These are phyloP conservation scores for Leptopilina syphax DNA, from an alignment of 2,888 invertebrate genomes.

Conservation along the genomic window DNA sequence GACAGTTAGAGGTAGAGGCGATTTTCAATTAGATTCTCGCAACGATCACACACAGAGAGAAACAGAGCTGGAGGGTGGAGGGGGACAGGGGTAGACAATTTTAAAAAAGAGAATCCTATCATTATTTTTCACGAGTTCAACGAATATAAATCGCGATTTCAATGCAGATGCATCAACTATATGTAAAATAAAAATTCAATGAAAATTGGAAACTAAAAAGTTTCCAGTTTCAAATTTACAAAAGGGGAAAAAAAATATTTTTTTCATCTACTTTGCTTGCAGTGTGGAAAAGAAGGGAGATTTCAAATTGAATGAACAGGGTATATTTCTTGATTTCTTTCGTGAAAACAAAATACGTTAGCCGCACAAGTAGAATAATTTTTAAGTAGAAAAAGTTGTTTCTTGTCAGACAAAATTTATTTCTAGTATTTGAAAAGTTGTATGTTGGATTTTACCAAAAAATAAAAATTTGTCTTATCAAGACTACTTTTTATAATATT, in stretches of 20 bases:
- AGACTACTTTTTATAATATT: no score
- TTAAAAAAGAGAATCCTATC: slow-evolving; percentile 31
- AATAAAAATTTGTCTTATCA: no score
- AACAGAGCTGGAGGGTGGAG: slow-evolving; percentile 3
- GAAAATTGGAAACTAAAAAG: background rate
- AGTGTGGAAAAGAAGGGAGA: no score
- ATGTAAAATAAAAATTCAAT: slow-evolving; percentile 10
- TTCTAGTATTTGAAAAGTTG: no score
- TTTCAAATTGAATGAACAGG: no score
- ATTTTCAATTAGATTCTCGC: slow-evolving; percentile 68
- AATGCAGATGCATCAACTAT: slow-evolving; percentile 16
- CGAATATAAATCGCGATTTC: slow-evolving; percentile 27
- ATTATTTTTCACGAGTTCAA: slow-evolving; percentile 35
- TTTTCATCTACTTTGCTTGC: background rate
- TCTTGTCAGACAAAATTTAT: no score
- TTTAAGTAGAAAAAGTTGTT: no score
- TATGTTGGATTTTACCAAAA: no score
- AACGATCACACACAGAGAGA: slow-evolving; percentile 30
- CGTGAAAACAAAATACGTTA: no score
- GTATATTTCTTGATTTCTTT: no score
- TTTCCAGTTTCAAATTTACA: background rate
- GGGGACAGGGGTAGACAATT: background rate
- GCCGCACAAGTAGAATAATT: no score
- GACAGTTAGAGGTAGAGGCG: slow-evolving; percentile 53
- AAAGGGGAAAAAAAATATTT: background rate